Evolutionary conservation across 37 sponge, comb jelly and placozoan species (phyloP), one percentile per base, ranked within the genome.

Genomic region (Diacarnus erythraeanus): DNA sequence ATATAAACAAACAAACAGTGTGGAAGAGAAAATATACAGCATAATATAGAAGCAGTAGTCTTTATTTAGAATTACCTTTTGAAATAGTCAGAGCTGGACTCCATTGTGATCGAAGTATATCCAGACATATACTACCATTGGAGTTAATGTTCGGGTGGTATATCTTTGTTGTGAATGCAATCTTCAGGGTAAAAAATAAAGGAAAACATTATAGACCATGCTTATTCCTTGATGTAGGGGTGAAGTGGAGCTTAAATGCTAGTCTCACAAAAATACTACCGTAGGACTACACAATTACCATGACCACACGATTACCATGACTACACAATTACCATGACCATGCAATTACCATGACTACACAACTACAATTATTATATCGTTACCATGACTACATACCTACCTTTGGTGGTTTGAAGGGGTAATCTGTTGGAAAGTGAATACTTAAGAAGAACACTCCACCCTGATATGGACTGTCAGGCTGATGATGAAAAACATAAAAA

Each of bases 351-450:
- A n/a, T n/a, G n/a, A n/a, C n/a, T n/a, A n/a, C n/a, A n/a, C n/a
- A n/a, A n/a, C n/a, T n/a, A n/a, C n/a, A n/a, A n/a, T n/a, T n/a
- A n/a, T n/a, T n/a, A n/a, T n/a, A n/a, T n/a, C n/a, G n/a, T n/a
- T n/a, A n/a, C n/a, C n/a, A n/a, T n/a, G n/a, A n/a, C n/a, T n/a
- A n/a, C 6, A 47, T 15, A 37, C 34, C 37, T 12, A 96, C 86
- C 75, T 94, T 96, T 22, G 97, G 94, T 47, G 94, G 97, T 72
- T 96, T 94, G 72, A 94, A 96, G 20, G 94, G 94, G 71, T 96
- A 96, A 85, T 97, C 98, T 80, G 95, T 90, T 40, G 98, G 95
- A 69, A 97, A 97, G 81, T 97, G 95, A 30, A 97, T 97, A 29
- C 87, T 97, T 59, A 97, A 77, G 74, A 95, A 97, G 75, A 97